Evolutionary conservation across 2,888 invertebrate species (phyloP).

Genomic region (Augiades crinisus): DNA sequence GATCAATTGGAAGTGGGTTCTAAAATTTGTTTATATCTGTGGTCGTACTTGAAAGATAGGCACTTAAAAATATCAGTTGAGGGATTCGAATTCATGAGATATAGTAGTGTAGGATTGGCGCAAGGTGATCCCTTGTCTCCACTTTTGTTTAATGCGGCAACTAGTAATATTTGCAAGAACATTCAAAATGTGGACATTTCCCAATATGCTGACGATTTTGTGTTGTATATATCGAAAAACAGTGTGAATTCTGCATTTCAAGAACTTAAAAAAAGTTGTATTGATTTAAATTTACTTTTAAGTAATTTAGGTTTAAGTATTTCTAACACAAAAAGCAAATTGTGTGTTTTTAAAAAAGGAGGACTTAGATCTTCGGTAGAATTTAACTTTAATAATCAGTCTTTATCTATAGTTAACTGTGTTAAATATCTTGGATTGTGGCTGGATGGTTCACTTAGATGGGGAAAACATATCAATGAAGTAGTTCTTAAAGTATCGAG

Average conservation of each 20-base stretch:
- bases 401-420: conserved; percentile 12
- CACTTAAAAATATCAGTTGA: conserved; percentile 25
- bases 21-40: conserved; percentile 33
- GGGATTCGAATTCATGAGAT: conserved; percentile 5
- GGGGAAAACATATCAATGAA: conserved; percentile 13
- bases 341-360: conserved; percentile 18
- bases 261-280: not conserved
- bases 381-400: conserved; percentile 3
- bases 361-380: not conserved
- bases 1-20: conserved; percentile 31
- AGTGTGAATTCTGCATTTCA: not conserved
- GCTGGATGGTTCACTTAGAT: conserved; percentile 11
- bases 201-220: conserved; percentile 19
- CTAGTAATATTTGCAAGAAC: conserved; percentile 3
- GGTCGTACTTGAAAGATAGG: conserved; percentile 31
- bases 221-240: conserved; percentile 1
- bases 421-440: conserved; percentile 17
- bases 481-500: not conserved
- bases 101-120: conserved; percentile 33
- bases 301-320: conserved; percentile 4
- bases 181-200: conserved; percentile 6
- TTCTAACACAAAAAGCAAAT: conserved; percentile 6
- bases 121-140: conserved; percentile 42
- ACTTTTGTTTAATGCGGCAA: conserved; percentile 39
- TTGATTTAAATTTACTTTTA: not conserved